Conservation (phyloP, 2,888 invertebrate species). For the Drosophila algonquin region DNA sequence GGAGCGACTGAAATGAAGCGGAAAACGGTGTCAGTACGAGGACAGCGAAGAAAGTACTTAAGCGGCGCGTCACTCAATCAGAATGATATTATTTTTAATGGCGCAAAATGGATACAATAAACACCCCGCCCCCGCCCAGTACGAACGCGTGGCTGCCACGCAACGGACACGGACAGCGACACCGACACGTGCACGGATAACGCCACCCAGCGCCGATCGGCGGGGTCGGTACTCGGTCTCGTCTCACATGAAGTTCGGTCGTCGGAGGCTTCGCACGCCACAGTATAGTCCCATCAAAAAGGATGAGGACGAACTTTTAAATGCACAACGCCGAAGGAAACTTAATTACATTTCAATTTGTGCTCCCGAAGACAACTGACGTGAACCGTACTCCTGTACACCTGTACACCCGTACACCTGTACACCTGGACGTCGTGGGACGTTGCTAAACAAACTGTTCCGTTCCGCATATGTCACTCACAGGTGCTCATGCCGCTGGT, state of each 20-base stretch:
- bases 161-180: conserved; percentile 46
- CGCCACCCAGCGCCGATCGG: too few species aligned
- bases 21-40: conserved; percentile 75
- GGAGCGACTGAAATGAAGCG: conserved; percentile 23
- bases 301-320: conserved; percentile 43
- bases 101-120: conserved; percentile 66
- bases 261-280: conserved; percentile 64
- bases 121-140: conserved; percentile 36
- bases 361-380: conserved; percentile 31
- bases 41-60: conserved; percentile 74
- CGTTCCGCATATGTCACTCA: conserved; percentile 47
- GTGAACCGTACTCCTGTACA: conserved; percentile 13
- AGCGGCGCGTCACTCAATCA: conserved; percentile 79
- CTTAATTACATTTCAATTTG: conserved; percentile 79
- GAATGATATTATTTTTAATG: conserved; percentile 80
- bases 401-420: not conserved
- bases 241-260: conserved; percentile 61
- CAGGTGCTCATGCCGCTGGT: conserved; percentile 7
- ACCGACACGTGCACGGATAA: conserved; percentile 16
- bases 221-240: not conserved
- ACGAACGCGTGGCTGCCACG: conserved; percentile 65
- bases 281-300: not conserved
- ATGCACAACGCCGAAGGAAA: conserved; percentile 42
- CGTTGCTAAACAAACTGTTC: conserved; percentile 42
- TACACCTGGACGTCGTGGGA: not conserved